A percentile compares a stretch with the other conserved stretches of the same genome.
These are phyloP conservation scores for Sisor rabdophorus DNA, from an alignment of 2,113 vertebrate genomes.

Conservation along the genomic window DNA sequence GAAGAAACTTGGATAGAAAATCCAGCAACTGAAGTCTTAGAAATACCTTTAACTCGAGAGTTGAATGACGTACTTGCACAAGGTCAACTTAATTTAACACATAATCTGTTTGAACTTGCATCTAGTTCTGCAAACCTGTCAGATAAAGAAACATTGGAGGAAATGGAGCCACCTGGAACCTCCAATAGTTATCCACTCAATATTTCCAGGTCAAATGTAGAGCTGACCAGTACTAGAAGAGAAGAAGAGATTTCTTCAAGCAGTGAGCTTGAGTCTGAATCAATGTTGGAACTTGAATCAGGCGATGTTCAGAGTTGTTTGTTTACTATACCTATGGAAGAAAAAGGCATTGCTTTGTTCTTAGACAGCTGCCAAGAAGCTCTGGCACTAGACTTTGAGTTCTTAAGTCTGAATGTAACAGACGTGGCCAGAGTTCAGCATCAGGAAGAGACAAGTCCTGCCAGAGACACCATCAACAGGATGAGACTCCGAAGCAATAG, in stretches of 20 bases:
- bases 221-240: slow-evolving; percentile 7
- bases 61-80: not conserved
- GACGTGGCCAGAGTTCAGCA: not conserved
- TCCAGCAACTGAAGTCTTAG: not conserved
- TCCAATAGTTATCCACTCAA: slow-evolving; percentile 1
- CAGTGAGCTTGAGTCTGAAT: slow-evolving; percentile 10
- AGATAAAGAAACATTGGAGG: not conserved
- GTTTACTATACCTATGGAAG: slow-evolving; percentile 55
- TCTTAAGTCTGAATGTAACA: not conserved
- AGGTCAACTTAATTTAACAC: not conserved
- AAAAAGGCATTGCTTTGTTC: slow-evolving; percentile 63
- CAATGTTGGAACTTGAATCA: not conserved
- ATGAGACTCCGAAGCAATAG: slow-evolving; percentile 70
- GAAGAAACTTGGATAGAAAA: not conserved
- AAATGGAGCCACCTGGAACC: not conserved
- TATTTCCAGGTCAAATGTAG: not conserved
- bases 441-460: slow-evolving; percentile 1
- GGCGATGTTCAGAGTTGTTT: not conserved
- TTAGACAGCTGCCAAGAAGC: slow-evolving; percentile 65
- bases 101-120: not conserved
- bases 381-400: slow-evolving; percentile 16
- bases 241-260: not conserved
- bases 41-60: not conserved
- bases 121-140: not conserved
- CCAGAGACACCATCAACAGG: slow-evolving; percentile 37